Conservation (phyloP, 2,888 invertebrate species). For the Chrysina gloriosa region DNA sequence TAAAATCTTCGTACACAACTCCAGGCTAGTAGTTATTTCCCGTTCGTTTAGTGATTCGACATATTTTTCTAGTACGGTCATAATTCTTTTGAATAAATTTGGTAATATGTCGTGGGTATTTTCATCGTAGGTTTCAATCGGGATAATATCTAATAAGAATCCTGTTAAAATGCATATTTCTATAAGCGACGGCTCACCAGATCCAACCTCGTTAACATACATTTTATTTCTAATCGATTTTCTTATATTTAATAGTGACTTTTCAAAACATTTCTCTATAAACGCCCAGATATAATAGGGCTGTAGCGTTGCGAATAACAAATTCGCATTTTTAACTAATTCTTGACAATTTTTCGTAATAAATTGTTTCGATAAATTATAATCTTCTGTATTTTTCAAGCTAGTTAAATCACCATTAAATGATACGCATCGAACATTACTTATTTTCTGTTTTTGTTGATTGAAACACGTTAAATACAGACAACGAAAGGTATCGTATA, state of each 20-base stretch:
- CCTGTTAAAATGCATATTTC: slow-evolving; percentile 80
- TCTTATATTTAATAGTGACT: slow-evolving; percentile 59
- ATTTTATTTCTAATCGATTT: slow-evolving; percentile 43
- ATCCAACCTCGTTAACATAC: slow-evolving; percentile 69
- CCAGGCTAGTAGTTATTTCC: slow-evolving; percentile 75
- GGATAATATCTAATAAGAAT: slow-evolving; percentile 80
- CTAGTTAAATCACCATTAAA: slow-evolving; percentile 63
- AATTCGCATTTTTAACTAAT: slow-evolving; percentile 84
- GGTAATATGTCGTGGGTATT: slow-evolving; percentile 83
- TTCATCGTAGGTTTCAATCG: slow-evolving; percentile 80
- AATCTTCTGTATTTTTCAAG: slow-evolving; percentile 57
- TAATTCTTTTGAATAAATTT: slow-evolving; percentile 77
- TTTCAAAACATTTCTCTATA: slow-evolving; percentile 74
- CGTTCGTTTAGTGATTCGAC: slow-evolving; percentile 68
- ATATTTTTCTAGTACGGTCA: slow-evolving; percentile 70
- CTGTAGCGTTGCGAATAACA: slow-evolving; percentile 84
- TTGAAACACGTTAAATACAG: slow-evolving; percentile 69
- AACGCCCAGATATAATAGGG: slow-evolving; percentile 90
- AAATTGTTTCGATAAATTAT: slow-evolving; percentile 58
- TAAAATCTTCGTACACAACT: slow-evolving; percentile 78
- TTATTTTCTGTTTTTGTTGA: slow-evolving; percentile 60
- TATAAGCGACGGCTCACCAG: slow-evolving; percentile 72
- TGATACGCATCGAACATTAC: slow-evolving; percentile 60
- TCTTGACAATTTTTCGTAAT: slow-evolving; percentile 70
- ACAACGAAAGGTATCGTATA: slow-evolving; percentile 81